Base-by-base conservation (phyloP, 2,888 invertebrate species). In the Drepanosiphum platanoidis region DNA sequence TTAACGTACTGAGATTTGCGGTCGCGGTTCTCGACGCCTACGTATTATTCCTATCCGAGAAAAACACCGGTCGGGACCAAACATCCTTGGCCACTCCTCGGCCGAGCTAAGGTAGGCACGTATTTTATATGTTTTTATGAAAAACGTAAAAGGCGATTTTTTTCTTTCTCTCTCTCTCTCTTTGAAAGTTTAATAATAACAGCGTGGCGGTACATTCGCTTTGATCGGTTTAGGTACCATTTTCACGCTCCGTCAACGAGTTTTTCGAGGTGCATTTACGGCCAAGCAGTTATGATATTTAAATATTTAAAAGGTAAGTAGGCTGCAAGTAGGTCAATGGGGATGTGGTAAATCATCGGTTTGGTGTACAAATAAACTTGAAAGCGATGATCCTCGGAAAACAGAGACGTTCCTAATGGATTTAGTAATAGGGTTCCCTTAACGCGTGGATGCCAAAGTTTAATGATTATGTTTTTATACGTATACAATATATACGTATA, bases 281-380 rank as follows among this genome's bases (percentile, higher is more conserved):
- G 66, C 8, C n/a, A n/a, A n/a, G 42, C 42, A 78, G 32, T 75
- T 58, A n/a, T n/a, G 36, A 8, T n/a, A n/a, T 42, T 64, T 66
- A 66, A 66, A 66, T 79, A 79, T 79, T 79, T 66, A 46, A 66
- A 42, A 79, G n/a, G 42, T 39, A 61, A 30, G 9, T n/a, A n/a
- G 27, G 0, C 61, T 61, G 22, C n/a, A 66, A 66, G 78, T 78
- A 78, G 66, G 78, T 79, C 66, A 66, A 66, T 46, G 30, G 46
- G 46, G 32, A 79, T 66, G 32, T 22, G 27, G 66, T 66, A 79
- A 64, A 52, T 52, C 74, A 74, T 22, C 30, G 64, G 15, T 64
- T 78, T 39, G 15, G 61, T n/a, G 42, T 64, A 30, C 39, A 30
- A 64, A 78, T 78, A 78, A 42, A 64, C 61, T 78, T n/a, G 30